Conservation (phyloP, 2,888 invertebrate species). For the Drosophila picticornis region DNA sequence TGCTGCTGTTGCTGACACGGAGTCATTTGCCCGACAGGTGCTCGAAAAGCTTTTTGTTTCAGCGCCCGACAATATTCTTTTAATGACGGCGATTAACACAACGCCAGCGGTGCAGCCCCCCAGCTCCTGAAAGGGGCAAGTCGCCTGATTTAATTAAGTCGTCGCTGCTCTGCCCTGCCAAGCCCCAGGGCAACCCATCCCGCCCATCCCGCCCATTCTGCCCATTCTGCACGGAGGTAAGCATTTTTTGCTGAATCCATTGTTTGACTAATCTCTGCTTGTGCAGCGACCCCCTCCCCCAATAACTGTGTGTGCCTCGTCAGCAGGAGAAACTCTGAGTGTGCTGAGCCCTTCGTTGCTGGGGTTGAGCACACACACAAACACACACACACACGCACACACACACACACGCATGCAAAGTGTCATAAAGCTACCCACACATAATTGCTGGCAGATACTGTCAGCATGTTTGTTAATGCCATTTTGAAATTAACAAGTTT, state of each 20-base stretch:
- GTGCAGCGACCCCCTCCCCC: conserved; percentile 61
- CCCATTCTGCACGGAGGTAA: neutral
- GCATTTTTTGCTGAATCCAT: conserved; percentile 76
- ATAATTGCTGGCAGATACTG: conserved; percentile 64
- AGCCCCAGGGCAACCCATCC: conserved; percentile 7
- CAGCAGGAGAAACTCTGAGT: conserved; percentile 44
- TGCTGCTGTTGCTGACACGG: conserved; percentile 15
- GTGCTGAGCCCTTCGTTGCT: conserved; percentile 45
- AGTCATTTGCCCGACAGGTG: conserved; percentile 54
- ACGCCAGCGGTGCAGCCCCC: conserved; percentile 18
- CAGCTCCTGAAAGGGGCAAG: conserved; percentile 1
- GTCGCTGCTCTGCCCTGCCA: conserved; percentile 48
- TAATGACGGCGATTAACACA: conserved; percentile 76
- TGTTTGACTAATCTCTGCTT: conserved; percentile 77
- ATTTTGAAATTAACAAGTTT: conserved; percentile 79
- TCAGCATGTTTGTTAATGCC: conserved; percentile 80
- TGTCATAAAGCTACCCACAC: conserved; percentile 44
- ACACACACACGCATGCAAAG: conserved; percentile 11
- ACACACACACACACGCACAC: conserved; percentile 6
- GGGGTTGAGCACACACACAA: conserved; percentile 11
- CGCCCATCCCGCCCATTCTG: neutral
- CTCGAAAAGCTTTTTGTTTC: conserved; percentile 62
- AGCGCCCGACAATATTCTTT: conserved; percentile 78
- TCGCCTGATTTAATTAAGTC: conserved; percentile 76
- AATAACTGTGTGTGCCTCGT: conserved; percentile 43